Base-by-base conservation (phyloP, 2,797 vertebrate genomes). In the Jordanella pulchra region DNA sequence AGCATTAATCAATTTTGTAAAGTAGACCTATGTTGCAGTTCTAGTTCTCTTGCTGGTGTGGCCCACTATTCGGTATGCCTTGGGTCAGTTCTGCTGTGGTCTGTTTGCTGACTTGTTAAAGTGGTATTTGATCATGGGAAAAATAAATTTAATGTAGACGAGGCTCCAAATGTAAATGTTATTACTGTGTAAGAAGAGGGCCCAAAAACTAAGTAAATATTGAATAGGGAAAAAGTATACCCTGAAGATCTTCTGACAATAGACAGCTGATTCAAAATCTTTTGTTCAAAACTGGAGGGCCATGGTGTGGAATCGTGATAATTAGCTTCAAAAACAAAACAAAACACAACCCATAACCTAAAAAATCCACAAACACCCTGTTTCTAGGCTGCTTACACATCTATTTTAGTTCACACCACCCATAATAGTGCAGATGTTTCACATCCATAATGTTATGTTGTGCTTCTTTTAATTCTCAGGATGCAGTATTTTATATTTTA, bases 401-500 rank as follows among this genome's bases (percentile, higher is more conserved):
- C 27, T 55, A 65, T 48, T 39, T 48, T 4, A n/a, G 3, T 58
- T 21, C 32, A 18, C 7, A 47, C 14, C 35, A 63, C 7, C 55
- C 30, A 69, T 25, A 64, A 45, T 30, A 53, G 5, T 45, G 48
- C 61, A 21, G 53, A 56, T 64, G 53, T 27, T 63, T 14, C 28
- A 65, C 53, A 60, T 39, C 54, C 27, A 35, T 28, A 0, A n/a
- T 21, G 9, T 42, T 44, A 44, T 21, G 21, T 21, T 30, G 1
- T 53, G 27, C 11, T 42, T n/a, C 45, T 68, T 69, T 73, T 45
- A 61, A 13, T 51, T 72, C 69, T 60, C 65, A 12, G 11, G 27
- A 6, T 35, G 73, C 69, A 70, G 45, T 73, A n/a, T n/a, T n/a
- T 78, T 73, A 71, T n/a, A 47, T 75, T 70, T 74, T 71, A 83